Conservation (phyloP, 2,888 invertebrate species). For the Masnerella sp. region DNA sequence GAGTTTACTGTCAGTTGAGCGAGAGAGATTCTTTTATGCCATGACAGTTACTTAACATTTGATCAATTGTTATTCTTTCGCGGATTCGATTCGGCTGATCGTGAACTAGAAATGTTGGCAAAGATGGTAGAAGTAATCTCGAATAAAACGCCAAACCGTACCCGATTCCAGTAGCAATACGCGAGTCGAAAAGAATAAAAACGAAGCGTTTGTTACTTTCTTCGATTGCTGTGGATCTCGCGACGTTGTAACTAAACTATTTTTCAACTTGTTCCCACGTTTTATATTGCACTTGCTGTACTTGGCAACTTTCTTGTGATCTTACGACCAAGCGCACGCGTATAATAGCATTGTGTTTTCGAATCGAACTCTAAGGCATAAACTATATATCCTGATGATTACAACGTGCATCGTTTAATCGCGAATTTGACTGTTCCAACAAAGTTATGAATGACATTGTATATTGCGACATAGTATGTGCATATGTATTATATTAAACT, state of each 20-base stretch:
- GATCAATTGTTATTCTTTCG: constrained; percentile 11
- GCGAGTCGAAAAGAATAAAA: too few relatives aligned
- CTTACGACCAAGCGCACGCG: constrained; percentile 44
- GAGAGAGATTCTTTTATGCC: not conserved
- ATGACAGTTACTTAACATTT: constrained; percentile 11
- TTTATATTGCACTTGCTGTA: constrained; percentile 57
- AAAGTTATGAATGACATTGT: constrained; percentile 46
- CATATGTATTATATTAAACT: constrained; percentile 32
- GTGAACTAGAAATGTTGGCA: too few relatives aligned
- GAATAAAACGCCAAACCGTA: not conserved
- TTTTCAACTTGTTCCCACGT: constrained; percentile 56
- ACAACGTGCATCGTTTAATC: constrained; percentile 30
- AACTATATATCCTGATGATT: constrained; percentile 28
- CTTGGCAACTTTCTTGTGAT: constrained; percentile 46
- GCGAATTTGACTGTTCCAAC: constrained; percentile 48
- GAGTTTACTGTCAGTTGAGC: constrained; percentile 27
- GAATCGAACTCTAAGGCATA: constrained; percentile 34
- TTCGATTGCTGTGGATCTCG: too few relatives aligned
- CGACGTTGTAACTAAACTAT: constrained; percentile 24
- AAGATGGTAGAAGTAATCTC: not conserved
- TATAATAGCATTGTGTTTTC: constrained; percentile 39
- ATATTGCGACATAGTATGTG: constrained; percentile 43
- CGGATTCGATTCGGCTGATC: not conserved
- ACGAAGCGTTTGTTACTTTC: not conserved
- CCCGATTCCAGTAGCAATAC: too few relatives aligned